Conservation (phyloP, 2,888 invertebrate species). For the Epinotia brunnichana region DNA sequence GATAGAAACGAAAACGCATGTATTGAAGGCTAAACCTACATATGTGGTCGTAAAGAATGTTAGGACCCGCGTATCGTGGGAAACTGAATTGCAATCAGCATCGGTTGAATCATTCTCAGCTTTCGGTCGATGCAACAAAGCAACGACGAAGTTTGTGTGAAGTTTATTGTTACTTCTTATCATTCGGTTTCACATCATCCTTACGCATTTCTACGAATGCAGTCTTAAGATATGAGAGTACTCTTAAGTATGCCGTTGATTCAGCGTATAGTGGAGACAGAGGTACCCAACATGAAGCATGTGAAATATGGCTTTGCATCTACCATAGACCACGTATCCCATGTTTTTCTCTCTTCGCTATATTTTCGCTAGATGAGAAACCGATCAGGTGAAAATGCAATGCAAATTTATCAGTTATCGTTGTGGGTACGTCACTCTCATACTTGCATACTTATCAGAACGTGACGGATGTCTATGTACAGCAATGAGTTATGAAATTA, state of each 20-base stretch:
- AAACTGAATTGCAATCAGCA: constrained; percentile 35
- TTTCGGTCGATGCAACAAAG: constrained; percentile 37
- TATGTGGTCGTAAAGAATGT: background rate
- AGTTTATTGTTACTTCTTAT: constrained; percentile 40
- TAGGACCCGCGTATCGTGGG: constrained; percentile 25
- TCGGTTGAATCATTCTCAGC: constrained; percentile 38
- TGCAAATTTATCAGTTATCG: no score
- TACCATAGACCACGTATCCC: no score
- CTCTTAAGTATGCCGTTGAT: background rate
- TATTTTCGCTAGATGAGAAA: no score
- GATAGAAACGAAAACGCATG: background rate
- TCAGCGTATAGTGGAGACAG: no score
- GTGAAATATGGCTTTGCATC: no score
- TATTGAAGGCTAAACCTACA: background rate
- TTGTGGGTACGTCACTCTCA: no score
- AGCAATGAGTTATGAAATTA: no score
- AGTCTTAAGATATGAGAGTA: constrained; percentile 1
- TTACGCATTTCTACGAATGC: constrained; percentile 25
- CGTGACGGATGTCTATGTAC: no score
- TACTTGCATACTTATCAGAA: no score
- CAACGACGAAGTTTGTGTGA: constrained; percentile 13
- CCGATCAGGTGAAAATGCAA: background rate
- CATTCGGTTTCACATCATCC: constrained; percentile 32
- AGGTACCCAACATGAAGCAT: no score
- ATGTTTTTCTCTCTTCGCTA: no score